phyloP scores from a whole-genome alignment of 2,797 vertebrate species.

The Ispidina lecontei region DNA sequence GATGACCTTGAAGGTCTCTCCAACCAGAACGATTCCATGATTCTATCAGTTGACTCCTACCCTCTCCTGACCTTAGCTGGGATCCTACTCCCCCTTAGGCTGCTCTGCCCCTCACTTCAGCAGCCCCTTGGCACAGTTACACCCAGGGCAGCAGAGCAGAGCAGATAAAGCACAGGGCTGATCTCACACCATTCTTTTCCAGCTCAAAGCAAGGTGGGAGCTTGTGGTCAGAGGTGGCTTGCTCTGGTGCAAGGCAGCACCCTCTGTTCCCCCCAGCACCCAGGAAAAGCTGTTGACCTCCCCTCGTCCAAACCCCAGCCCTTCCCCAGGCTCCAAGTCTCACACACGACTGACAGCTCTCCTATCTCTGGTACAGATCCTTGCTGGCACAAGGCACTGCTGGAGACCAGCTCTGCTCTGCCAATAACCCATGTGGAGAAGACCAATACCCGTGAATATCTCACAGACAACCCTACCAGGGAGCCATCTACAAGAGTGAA shows the following conservation, averaged over 20 bases:
- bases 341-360: accelerated
- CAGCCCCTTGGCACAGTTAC: background rate
- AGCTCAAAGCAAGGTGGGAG: background rate
- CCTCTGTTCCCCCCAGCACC: background rate
- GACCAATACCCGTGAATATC: background rate
- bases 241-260: background rate
- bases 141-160: background rate
- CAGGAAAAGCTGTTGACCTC: background rate
- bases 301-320: background rate
- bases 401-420: background rate
- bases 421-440: background rate
- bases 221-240: background rate
- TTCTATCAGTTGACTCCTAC: background rate
- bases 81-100: background rate
- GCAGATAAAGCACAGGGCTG: background rate
- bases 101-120: background rate
- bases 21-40: background rate
- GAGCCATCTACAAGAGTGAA: background rate
- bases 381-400: background rate
- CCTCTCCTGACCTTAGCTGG: background rate
- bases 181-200: accelerated
- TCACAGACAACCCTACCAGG: background rate
- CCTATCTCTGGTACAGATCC: background rate
- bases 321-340: accelerated
- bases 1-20: too few species aligned